phyloP scores from a whole-genome alignment of 2,797 vertebrate genomes.

The Gymnopithys bicolor region DNA sequence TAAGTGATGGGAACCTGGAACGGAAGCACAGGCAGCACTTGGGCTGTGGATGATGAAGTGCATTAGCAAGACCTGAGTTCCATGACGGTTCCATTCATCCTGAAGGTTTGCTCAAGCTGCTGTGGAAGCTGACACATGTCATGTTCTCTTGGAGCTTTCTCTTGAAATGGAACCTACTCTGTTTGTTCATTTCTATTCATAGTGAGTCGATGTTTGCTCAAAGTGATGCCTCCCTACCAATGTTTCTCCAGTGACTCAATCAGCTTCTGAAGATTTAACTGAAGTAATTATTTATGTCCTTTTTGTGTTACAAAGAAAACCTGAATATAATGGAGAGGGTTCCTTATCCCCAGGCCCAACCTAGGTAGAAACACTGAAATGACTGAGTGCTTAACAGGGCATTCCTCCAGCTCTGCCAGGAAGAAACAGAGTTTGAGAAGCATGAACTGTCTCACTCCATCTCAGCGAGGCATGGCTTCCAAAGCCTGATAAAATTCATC shows the following conservation, averaged over 20 bases:
- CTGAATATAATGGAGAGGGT: background rate
- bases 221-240: background rate
- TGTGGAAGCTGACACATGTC: background rate
- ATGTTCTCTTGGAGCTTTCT: background rate
- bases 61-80: background rate
- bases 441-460: background rate
- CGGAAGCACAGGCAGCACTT: background rate
- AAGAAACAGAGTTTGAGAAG: background rate
- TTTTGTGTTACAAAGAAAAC: background rate
- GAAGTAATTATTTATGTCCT: background rate
- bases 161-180: background rate
- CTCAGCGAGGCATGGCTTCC: background rate
- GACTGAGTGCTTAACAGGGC: background rate
- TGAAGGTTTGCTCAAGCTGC: background rate
- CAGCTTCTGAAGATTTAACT: background rate
- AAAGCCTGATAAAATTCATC: background rate
- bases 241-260: background rate
- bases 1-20: background rate
- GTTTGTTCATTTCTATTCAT: background rate
- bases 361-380: background rate
- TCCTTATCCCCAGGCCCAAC: background rate
- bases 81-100: background rate
- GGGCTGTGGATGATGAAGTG: background rate
- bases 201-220: rapidly evolving
- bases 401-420: background rate